These are phyloP conservation scores for Anthonomus grandis DNA, from an alignment of 1,140 invertebrate species.

Conservation along the genomic window DNA sequence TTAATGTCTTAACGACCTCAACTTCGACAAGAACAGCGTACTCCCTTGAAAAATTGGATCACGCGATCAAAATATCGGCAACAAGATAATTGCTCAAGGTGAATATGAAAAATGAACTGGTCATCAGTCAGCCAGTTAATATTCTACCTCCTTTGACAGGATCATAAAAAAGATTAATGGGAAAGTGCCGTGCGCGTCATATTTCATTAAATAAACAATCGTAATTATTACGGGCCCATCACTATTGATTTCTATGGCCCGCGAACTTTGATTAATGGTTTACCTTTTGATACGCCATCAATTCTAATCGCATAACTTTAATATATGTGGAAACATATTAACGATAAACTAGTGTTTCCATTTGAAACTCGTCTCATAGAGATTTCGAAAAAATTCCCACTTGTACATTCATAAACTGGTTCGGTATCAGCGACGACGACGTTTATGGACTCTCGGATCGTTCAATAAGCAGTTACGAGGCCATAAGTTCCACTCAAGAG, in stretches of 20 bases:
- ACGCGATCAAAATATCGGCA: too few relatives aligned
- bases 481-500: conserved; percentile 20
- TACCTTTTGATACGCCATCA: not conserved
- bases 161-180: conserved; percentile 20
- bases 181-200: conserved; percentile 10
- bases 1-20: too few relatives aligned
- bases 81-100: too few relatives aligned
- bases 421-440: conserved; percentile 11
- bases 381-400: conserved; percentile 4
- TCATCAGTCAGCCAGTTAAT: conserved; percentile 1
- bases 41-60: too few relatives aligned
- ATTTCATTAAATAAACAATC: conserved; percentile 22
- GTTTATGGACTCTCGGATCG: conserved; percentile 21
- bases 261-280: not conserved
- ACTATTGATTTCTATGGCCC: conserved; percentile 14
- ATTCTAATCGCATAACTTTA: too few relatives aligned
- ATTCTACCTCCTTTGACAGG: not conserved
- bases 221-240: conserved; percentile 17
- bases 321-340: too few relatives aligned
- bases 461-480: conserved; percentile 24
- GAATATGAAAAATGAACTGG: not conserved
- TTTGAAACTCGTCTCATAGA: too few relatives aligned
- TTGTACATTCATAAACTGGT: conserved; percentile 12
- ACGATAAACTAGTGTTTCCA: too few relatives aligned
- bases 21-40: too few relatives aligned